A percentile compares a stretch with the other conserved stretches of the same genome.
Evolutionary conservation across 1,140 invertebrate genomes (phyloP).

Genomic region (Spodoptera litura): DNA sequence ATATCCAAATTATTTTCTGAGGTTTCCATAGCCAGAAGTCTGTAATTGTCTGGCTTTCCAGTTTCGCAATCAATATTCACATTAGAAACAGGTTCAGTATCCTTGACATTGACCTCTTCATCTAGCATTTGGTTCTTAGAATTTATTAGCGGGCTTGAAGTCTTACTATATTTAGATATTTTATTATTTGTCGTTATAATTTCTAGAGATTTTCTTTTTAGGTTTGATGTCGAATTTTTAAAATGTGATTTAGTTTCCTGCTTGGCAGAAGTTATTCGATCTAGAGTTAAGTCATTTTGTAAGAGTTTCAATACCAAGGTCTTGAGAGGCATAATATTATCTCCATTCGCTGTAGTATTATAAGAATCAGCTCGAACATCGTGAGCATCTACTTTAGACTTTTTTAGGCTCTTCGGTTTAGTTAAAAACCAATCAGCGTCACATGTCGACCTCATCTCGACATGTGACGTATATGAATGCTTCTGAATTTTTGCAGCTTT

Average conservation of each 20-base stretch:
- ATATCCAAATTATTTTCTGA: too few species aligned
- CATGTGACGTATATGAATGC: too few species aligned
- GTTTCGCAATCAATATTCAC: too few species aligned
- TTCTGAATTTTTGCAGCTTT: neutral
- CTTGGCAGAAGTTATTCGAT: slow-evolving; percentile 27
- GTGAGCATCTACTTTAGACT: neutral
- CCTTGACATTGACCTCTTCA: neutral
- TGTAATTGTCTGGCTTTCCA: too few species aligned
- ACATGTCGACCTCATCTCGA: slow-evolving; percentile 1
- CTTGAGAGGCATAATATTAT: neutral
- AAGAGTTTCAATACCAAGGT: slow-evolving; percentile 45
- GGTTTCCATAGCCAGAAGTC: too few species aligned
- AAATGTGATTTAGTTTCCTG: neutral
- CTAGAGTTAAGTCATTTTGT: slow-evolving; percentile 7
- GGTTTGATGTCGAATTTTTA: neutral
- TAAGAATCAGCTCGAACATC: neutral
- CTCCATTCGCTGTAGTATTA: neutral
- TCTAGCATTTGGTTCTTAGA: neutral
- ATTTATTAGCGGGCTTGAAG: too few species aligned
- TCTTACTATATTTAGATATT: neutral
- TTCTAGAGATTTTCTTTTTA: slow-evolving; percentile 31
- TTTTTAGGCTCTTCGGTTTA: slow-evolving; percentile 52
- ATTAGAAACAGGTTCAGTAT: neutral
- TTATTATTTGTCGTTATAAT: neutral
- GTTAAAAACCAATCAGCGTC: slow-evolving; percentile 59